A percentile compares a stretch with the other conserved stretches of the same genome.
phyloP scores from a whole-genome alignment of 2,888 invertebrate species.

The Eupithecia subumbrata region DNA sequence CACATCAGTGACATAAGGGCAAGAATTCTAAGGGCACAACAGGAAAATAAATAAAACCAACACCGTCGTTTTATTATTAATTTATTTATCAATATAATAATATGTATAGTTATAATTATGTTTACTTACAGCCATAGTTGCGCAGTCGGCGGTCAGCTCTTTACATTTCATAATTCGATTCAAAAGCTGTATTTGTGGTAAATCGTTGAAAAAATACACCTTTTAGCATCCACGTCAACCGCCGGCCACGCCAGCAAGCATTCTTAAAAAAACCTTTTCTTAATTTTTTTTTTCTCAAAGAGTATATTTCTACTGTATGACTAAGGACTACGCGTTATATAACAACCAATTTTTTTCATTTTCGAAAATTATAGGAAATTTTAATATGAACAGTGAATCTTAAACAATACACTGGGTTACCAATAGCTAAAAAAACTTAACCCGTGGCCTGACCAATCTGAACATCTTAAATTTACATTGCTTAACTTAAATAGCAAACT shows the following conservation, averaged over 20 bases:
- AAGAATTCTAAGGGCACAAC: not conserved
- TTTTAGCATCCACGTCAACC: conserved; percentile 40
- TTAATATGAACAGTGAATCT: conserved; percentile 47
- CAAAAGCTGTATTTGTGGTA: conserved; percentile 47
- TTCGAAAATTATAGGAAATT: conserved; percentile 46
- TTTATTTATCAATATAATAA: conserved; percentile 84
- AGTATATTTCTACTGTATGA: conserved; percentile 53
- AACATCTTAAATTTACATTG: conserved; percentile 56
- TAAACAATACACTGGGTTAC: conserved; percentile 39
- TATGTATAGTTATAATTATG: conserved; percentile 77
- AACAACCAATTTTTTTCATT: conserved; percentile 69
- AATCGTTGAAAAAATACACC: conserved; percentile 58
- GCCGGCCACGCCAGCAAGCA: conserved; percentile 61
- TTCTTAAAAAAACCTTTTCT: conserved; percentile 66
- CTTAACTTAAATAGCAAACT: conserved; percentile 64
- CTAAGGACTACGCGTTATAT: conserved; percentile 61
- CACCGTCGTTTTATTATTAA: conserved; percentile 78
- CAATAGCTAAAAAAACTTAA: conserved; percentile 31
- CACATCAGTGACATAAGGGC: too few relatives aligned
- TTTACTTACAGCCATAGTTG: conserved; percentile 81
- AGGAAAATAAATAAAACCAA: conserved; percentile 49
- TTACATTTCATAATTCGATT: conserved; percentile 41
- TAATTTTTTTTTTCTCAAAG: conserved; percentile 57
- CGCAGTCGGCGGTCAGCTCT: conserved; percentile 48
- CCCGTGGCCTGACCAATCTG: not conserved